These are phyloP conservation scores for Nothoprocta pentlandii DNA, from an alignment of 2,113 vertebrate species.

Conservation along the genomic window DNA sequence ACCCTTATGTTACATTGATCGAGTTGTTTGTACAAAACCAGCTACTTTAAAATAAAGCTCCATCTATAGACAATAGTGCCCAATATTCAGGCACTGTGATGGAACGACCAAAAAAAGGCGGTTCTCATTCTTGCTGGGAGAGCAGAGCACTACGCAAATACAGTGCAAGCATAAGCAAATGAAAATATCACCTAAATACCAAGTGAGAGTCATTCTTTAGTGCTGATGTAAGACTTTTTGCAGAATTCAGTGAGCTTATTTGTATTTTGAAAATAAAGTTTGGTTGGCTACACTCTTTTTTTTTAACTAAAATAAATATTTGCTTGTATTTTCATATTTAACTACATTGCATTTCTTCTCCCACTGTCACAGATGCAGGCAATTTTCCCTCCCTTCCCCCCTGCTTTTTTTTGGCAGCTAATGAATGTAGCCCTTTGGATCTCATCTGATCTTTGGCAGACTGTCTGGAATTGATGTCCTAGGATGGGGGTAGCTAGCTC, in stretches of 20 bases:
- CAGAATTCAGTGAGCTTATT: neutral
- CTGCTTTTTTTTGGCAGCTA: slow-evolving; percentile 55
- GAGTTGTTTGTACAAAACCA: slow-evolving; percentile 56
- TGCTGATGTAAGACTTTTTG: neutral
- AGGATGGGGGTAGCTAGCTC: slow-evolving; percentile 59
- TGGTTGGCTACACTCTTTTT: slow-evolving; percentile 7
- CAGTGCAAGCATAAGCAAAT: slow-evolving; percentile 26
- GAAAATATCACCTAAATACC: slow-evolving; percentile 36
- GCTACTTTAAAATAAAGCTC: slow-evolving; percentile 56
- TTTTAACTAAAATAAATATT: slow-evolving; percentile 56
- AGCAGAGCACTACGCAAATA: neutral
- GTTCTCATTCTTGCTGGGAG: slow-evolving; percentile 32
- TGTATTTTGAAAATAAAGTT: slow-evolving; percentile 41
- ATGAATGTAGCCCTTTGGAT: slow-evolving; percentile 65
- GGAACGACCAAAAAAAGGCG: slow-evolving; percentile 35
- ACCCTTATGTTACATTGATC: slow-evolving; percentile 42
- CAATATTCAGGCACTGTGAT: slow-evolving; percentile 33
- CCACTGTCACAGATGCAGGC: slow-evolving; percentile 52
- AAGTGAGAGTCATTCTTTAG: slow-evolving; percentile 17
- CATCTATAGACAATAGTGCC: slow-evolving; percentile 41
- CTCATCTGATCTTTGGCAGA: slow-evolving; percentile 64
- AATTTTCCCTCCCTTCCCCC: slow-evolving; percentile 57
- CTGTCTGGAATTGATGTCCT: slow-evolving; percentile 61
- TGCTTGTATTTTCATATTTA: slow-evolving; percentile 64
- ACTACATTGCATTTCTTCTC: neutral